A percentile compares a stretch with the other conserved stretches of the same genome.
Evolutionary conservation across 1,140 invertebrate species (phyloP).

Genomic region (Drosophila rhopaloa): DNA sequence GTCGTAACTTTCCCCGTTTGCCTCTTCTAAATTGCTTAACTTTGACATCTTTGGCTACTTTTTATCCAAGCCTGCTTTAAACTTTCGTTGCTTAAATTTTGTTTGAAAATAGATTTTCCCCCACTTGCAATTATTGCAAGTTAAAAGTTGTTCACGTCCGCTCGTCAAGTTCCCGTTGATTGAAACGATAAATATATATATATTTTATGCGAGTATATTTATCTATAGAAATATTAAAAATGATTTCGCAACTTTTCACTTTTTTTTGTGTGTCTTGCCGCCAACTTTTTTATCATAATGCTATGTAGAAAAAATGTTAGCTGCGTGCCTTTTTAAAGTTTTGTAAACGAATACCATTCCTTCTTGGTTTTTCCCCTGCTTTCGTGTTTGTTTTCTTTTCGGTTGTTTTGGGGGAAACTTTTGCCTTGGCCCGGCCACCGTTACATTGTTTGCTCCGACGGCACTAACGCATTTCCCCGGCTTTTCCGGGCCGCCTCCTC

Average conservation of each 20-base stretch:
- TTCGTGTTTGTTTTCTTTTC: conserved; percentile 40
- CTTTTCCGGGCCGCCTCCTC: conserved; percentile 40
- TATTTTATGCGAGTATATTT: conserved; percentile 21
- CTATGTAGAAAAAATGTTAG: conserved; percentile 22
- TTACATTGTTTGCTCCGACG: conserved; percentile 60
- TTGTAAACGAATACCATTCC: conserved; percentile 3
- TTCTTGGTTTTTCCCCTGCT: conserved; percentile 23
- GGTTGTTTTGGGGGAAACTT: conserved; percentile 55
- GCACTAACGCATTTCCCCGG: conserved; percentile 53
- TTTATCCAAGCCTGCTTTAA: conserved; percentile 1
- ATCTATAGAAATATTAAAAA: conserved; percentile 51
- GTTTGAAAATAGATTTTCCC: conserved; percentile 15
- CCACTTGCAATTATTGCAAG: conserved; percentile 8
- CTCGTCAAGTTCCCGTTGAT: conserved; percentile 38
- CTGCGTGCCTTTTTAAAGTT: conserved; percentile 60
- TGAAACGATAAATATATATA: conserved; percentile 22
- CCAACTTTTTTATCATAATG: conserved; percentile 60
- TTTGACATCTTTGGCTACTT: neutral
- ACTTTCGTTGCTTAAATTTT: conserved; percentile 11
- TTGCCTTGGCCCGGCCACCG: conserved; percentile 37
- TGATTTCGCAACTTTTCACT: conserved; percentile 65
- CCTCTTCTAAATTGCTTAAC: conserved; percentile 7
- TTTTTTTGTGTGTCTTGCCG: conserved; percentile 21
- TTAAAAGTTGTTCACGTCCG: conserved; percentile 17
- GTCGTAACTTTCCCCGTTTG: too few relatives aligned